phyloP scores from a whole-genome alignment of 2,113 vertebrate genomes.

The Octodon degus region DNA sequence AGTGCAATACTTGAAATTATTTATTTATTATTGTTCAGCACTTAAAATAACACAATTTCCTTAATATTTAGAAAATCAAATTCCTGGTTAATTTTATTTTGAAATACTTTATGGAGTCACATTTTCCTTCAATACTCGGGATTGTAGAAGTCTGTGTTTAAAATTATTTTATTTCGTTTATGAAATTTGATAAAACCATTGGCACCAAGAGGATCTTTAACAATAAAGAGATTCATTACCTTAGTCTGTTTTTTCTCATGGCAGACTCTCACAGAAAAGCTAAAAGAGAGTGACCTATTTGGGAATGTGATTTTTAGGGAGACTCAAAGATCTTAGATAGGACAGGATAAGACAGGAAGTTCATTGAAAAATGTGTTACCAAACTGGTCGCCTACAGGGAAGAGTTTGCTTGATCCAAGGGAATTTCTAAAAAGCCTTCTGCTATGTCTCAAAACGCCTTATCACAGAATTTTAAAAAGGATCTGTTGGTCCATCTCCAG shows the following conservation, averaged over 20 bases:
- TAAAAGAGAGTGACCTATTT: not conserved
- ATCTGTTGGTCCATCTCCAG: constrained; percentile 14
- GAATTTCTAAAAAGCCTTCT: constrained; percentile 49
- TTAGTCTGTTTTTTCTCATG: not conserved
- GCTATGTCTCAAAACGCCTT: constrained; percentile 18
- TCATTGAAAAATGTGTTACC: constrained; percentile 18
- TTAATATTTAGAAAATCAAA: not conserved
- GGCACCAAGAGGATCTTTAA: not conserved
- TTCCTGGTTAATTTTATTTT: constrained; percentile 20
- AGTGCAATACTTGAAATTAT: not conserved
- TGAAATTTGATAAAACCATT: constrained; percentile 15
- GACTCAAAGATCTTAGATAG: not conserved
- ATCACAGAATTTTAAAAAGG: not conserved
- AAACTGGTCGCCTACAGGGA: not conserved
- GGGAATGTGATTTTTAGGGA: constrained; percentile 22
- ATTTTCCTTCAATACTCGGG: not conserved
- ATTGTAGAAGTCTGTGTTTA: not conserved
- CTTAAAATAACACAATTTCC: not conserved
- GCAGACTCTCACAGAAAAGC: not conserved
- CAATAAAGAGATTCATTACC: not conserved
- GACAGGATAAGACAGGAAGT: not conserved
- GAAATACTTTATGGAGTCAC: not conserved
- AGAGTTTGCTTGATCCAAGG: not conserved
- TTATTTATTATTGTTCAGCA: not conserved
- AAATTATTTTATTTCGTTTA: not conserved